Base-by-base conservation (phyloP, 2,888 invertebrate species). In the Rhorus exstirpatorius region DNA sequence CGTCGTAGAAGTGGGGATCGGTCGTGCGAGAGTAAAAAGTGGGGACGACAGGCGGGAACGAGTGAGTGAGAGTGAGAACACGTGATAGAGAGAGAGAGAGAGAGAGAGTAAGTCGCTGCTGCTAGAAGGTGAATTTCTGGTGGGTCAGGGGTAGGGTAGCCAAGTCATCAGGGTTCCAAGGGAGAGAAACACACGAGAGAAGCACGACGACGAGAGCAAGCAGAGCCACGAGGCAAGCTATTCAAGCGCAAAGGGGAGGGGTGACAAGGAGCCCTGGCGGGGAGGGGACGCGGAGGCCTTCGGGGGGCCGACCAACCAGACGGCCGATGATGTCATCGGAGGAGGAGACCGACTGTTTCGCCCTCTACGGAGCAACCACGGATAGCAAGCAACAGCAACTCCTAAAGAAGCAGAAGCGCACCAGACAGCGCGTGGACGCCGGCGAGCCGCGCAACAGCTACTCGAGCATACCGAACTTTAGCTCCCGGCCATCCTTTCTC, bases 291-390 rank as follows among this genome's bases (percentile, higher is more conserved):
- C 95, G 95, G 95, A 96, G 95, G 96, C 97, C 97, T 97, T 96
- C 95, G 95, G 94, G 95, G 96, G 96, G 95, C 94, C 95, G 95
- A 94, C 93, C 93, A 93, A 93, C 92, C 93, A 93, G 93, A 95
- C 95, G 95, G 96, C 97, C 95, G 96, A 97, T 97, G 97, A 97
- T 97, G 97, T 97, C 97, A 97, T 97, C 97, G 96, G 97, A 97
- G 96, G 97, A 97, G 97, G 97, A 97, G 96, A 96, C 97, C 95
- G 97, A 96, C 95, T 96, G 96, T 95, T 97, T 97, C 96, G 97
- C 97, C 95, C 97, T 97, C 97, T 97, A 96, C 95, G 96, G 97
- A 96, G 97, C 93, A 93, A 91, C 92, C 92, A 93, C 93, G 93
- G 93, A 94, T 93, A 93, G 93, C 94, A 89, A 94, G 94, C 88